These are phyloP conservation scores for Epinephelus malabaricus DNA, from an alignment of 2,797 vertebrate species.

Conservation along the genomic window DNA sequence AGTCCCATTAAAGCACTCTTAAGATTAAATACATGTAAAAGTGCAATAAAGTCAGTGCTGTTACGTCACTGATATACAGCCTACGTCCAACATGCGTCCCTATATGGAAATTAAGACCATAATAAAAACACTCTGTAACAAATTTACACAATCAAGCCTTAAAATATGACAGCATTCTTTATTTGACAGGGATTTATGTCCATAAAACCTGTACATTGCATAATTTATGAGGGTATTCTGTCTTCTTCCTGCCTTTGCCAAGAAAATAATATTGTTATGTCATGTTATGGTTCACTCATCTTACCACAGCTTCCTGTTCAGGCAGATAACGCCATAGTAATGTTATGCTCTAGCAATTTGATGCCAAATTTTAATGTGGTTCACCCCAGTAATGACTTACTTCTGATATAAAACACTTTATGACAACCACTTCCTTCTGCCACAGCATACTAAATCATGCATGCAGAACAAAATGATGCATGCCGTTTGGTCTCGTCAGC, in stretches of 20 bases:
- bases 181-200: neutral
- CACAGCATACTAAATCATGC: conserved; percentile 41
- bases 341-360: neutral
- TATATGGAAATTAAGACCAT: neutral
- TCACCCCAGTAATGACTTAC: conserved; percentile 13
- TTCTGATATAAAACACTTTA: conserved; percentile 25
- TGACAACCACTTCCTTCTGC: conserved; percentile 36
- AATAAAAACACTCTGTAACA: neutral
- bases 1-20: neutral
- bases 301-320: neutral
- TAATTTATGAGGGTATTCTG: neutral
- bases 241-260: conserved; percentile 13
- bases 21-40: conserved; percentile 2
- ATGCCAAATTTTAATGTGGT: neutral
- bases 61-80: neutral
- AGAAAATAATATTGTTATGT: neutral
- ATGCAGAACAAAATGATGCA: neutral
- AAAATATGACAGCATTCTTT: neutral
- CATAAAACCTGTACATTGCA: neutral
- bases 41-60: neutral
- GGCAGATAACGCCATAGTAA: conserved; percentile 10
- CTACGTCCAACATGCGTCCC: neutral
- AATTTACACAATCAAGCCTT: neutral
- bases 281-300: neutral
- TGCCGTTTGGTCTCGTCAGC: neutral